Percentiles rank a stretch among this genome's conserved stretches.
phyloP scores from a whole-genome alignment of 2,113 vertebrate species.

The Pandion haliaetus region DNA sequence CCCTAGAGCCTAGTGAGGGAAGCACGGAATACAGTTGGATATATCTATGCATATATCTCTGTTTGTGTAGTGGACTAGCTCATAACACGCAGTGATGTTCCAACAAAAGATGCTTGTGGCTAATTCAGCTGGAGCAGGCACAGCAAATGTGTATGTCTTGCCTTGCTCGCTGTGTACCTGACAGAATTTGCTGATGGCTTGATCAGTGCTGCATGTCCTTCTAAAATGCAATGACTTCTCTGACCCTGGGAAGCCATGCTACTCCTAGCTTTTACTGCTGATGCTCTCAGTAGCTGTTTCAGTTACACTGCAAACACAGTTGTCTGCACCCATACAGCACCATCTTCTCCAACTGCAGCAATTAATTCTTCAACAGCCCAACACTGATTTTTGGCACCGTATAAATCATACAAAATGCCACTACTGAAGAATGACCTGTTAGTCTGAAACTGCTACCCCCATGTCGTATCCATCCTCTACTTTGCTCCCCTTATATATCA shows the following conservation, averaged over 20 bases:
- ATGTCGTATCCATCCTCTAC: background rate
- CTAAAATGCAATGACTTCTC: fast-evolving
- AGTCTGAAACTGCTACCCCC: background rate
- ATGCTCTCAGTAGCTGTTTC: background rate
- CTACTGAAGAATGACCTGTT: background rate
- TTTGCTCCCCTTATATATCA: background rate
- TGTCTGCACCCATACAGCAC: background rate
- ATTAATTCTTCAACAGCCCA: background rate
- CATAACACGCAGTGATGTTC: fast-evolving
- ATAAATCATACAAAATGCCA: background rate
- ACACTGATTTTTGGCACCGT: background rate
- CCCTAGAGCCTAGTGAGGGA: background rate
- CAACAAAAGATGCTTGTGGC: background rate
- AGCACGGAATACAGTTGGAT: background rate
- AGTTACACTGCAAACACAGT: background rate
- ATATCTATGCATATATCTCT: no score
- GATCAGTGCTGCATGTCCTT: background rate
- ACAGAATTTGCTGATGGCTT: background rate
- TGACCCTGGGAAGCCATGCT: background rate
- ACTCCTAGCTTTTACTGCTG: background rate
- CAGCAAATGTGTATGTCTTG: background rate
- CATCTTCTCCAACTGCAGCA: background rate
- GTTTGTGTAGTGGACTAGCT: background rate
- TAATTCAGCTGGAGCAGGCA: background rate
- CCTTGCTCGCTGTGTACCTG: background rate